Base-by-base conservation (phyloP, 2,888 invertebrate genomes). In the Caenorhabditis sp. region DNA sequence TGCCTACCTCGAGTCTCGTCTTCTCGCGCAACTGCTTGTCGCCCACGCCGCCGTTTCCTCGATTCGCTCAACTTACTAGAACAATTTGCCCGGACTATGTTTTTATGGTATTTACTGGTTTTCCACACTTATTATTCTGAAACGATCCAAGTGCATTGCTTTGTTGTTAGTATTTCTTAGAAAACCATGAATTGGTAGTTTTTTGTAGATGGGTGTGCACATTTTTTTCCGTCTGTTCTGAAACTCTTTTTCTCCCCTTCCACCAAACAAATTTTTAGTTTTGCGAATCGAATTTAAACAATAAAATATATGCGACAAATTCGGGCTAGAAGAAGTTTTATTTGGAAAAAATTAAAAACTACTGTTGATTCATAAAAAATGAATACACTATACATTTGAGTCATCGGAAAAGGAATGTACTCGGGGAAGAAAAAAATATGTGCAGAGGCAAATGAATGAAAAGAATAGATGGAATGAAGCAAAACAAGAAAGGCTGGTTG, bases 1-100 rank as follows among this genome's bases (percentile, higher is more conserved):
- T 8, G 71, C 84, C 28, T 85, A 87, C 50, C 78, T 88, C 22
- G 88, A 88, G 72, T 83, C 86, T 4, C 84, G 92, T 24, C 79
- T 88, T 56, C 96, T 96, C 13, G 96, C 97, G 11, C 95, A 96
- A 90, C 95, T 96, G 0, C 93, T 98, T 32, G 94, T 97, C 92
- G 96, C 97, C 0, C 96, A 97, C 92, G 96, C 97, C 4, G 95
- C 95, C 0, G 95, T 96, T 1, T 94, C 95, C 85, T 88, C 89
- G 62, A 89, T 90, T 64, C 85, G 91, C 51, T 89, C 91, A 20
- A 87, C 88, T 22, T 91, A 91, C 70, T 91, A 78, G 60, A 69
- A 51, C 35, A 53, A 32, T 37, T 28, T 44, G 22, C 32, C 37
- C 26, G 61, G 62, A 69, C 64, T 35, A 64, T 74, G n/a, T n/a